Base-by-base conservation (phyloP, 2,113 vertebrate genomes). In the Chamaea fasciata region DNA sequence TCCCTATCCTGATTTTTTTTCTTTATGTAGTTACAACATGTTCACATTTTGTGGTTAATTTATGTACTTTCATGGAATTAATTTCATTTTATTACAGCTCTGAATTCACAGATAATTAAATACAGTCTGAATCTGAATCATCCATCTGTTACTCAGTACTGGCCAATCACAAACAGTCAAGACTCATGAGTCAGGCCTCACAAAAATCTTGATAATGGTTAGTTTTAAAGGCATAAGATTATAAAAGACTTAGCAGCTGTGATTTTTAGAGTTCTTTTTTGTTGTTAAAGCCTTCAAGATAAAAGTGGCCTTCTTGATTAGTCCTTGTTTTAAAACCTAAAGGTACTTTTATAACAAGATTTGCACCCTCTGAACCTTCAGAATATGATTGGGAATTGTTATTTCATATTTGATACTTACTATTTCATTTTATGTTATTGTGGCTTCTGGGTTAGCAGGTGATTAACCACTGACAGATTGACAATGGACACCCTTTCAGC, bases 71-170 rank as follows among this genome's bases (percentile, higher is more conserved):
- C 39, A 86, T 37, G 26, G 52, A 88, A 90, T 85, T 88, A 88
- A 83, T 92, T 90, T 95, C 27, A 50, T 83, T 95, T 89, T 80
- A 85, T 90, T 95, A 87, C 82, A 95, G 55, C 33, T 95, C 52
- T 90, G 67, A 90, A 91, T 88, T 91, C 71, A 86, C 68, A 70
- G 87, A 83, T 59, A 88, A 94, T 95, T 92, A 90, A 94, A 74
- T 92, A 67, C 74, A 92, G 42, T 80, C 90, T 90, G 75, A 85
- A 67, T 83, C 68, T 91, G 80, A 95, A 78, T 94, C 92, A 94
- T 75, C 80, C 91, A 89, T 94, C 92, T 96, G 60, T 92, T 94
- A 75, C 55, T 87, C 80, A 69, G 49, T 53, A 49, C 57, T 85
- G 83, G 49, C 93, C 81, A 95, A 89, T 92, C 69, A 82, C 31